These are phyloP conservation scores for Pogonophryne albipinna DNA, from an alignment of 2,797 vertebrate genomes.

Conservation along the genomic window DNA sequence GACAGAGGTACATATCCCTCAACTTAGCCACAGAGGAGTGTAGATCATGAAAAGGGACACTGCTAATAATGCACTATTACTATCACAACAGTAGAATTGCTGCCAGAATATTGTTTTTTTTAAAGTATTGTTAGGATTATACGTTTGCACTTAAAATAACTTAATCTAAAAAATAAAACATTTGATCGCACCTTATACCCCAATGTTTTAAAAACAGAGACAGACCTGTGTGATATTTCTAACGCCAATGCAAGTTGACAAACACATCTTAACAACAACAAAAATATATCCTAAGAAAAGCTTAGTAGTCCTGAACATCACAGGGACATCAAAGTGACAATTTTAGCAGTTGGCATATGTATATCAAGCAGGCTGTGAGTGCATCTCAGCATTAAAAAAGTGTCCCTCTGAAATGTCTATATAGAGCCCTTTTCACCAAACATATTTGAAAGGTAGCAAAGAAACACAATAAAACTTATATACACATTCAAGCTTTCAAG, in stretches of 20 bases:
- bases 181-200: not conserved
- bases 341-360: constrained; percentile 57
- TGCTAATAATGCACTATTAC: constrained; percentile 28
- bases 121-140: not conserved
- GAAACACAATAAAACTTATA: constrained; percentile 31
- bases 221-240: constrained; percentile 70
- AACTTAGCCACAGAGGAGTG: constrained; percentile 39
- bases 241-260: constrained; percentile 49
- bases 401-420: constrained; percentile 47
- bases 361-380: constrained; percentile 68
- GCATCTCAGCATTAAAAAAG: constrained; percentile 38
- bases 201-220: constrained; percentile 27
- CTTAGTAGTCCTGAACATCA: not conserved
- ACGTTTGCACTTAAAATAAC: not conserved
- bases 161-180: not conserved
- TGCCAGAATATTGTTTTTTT: not conserved
- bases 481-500: constrained; percentile 67
- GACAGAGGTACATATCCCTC: constrained; percentile 31
- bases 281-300: constrained; percentile 11
- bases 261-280: constrained; percentile 70
- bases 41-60: constrained; percentile 37
- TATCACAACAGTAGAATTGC: constrained; percentile 9
- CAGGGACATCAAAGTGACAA: constrained; percentile 13
- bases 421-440: constrained; percentile 39
- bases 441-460: constrained; percentile 42